phyloP scores from a whole-genome alignment of 2,888 invertebrate genomes.

The Plebejus argus region DNA sequence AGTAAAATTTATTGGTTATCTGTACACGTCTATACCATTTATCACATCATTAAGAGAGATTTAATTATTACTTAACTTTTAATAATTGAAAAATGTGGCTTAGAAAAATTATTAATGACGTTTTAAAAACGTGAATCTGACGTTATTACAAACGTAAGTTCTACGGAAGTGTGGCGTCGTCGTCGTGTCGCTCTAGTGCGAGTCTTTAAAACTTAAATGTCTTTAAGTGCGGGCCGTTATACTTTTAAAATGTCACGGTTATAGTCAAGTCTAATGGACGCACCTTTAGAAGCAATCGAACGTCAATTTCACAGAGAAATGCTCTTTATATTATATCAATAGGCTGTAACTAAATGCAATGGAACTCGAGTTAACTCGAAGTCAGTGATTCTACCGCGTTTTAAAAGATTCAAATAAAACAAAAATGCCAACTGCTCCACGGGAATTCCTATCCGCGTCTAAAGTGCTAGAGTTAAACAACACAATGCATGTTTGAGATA shows the following conservation, averaged over 20 bases:
- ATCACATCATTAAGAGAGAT: no score
- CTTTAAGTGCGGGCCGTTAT: neutral
- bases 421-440: conserved; percentile 16
- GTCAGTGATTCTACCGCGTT: conserved; percentile 8
- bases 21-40: no score
- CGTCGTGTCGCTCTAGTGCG: no score
- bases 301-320: neutral
- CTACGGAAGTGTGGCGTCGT: no score
- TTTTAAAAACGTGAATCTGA: no score
- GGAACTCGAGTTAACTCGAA: neutral
- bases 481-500: conserved; percentile 24
- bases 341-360: neutral
- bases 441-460: conserved; percentile 24
- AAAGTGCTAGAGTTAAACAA: conserved; percentile 24
- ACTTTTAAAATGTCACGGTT: neutral
- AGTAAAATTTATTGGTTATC: no score
- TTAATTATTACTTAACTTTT: no score
- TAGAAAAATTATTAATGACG: no score
- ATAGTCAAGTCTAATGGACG: no score
- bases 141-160: no score
- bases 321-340: neutral
- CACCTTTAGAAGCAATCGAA: neutral
- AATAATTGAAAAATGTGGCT: no score
- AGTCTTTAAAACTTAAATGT: no score
- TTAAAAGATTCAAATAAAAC: conserved; percentile 6